Evolutionary conservation across 2,888 invertebrate genomes (phyloP).

Genomic region (Opisthograptis luteolata): DNA sequence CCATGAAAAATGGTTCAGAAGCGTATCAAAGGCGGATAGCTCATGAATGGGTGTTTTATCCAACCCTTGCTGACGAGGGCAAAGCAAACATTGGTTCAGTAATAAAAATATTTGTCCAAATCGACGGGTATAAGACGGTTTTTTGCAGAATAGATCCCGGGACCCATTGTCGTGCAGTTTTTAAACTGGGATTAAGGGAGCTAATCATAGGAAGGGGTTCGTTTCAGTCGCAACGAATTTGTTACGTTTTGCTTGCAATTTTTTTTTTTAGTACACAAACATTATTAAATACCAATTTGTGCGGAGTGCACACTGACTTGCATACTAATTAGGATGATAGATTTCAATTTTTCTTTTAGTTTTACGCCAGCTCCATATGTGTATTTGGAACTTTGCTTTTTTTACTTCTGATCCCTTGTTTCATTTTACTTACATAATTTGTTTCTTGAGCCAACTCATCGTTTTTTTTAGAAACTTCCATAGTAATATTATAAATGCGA

Average conservation of each 20-base stretch:
- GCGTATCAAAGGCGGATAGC: conserved; percentile 68
- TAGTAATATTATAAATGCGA: no score
- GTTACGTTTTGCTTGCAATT: conserved; percentile 36
- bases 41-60: conserved; percentile 67
- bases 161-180: conserved; percentile 74
- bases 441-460: no score
- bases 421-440: no score
- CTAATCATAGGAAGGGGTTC: conserved; percentile 67
- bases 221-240: conserved; percentile 37
- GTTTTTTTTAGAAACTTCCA: no score
- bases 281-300: conserved; percentile 42
- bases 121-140: conserved; percentile 66
- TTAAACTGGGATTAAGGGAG: conserved; percentile 76
- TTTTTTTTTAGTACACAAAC: conserved; percentile 41
- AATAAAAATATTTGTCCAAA: conserved; percentile 82
- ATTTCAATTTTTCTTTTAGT: background rate
- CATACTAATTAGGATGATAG: conserved; percentile 7
- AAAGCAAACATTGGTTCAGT: conserved; percentile 80
- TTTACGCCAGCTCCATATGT: background rate
- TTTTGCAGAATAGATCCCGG: conserved; percentile 61
- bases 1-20: conserved; percentile 61
- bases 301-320: conserved; percentile 11
- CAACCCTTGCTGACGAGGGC: conserved; percentile 75
- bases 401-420: no score
- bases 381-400: background rate